A percentile compares a stretch with the other conserved stretches of the same genome.
Conservation (phyloP, 2,113 vertebrate genomes). For the Xiphophorus maculatus region DNA sequence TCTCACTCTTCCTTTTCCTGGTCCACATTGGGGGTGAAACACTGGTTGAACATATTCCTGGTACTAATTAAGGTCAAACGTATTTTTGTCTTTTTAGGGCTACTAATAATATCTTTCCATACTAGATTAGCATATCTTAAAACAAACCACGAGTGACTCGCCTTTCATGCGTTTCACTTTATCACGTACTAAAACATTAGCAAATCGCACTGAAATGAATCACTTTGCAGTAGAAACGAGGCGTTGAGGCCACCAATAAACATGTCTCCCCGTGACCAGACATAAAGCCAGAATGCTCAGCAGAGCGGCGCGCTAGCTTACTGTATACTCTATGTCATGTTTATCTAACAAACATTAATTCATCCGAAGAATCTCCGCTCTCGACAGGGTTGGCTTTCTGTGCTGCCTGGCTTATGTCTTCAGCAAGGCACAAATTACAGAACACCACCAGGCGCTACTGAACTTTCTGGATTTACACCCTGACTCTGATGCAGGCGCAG, state of each 20-base stretch:
- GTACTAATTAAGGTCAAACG: not conserved
- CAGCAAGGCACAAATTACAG: not conserved
- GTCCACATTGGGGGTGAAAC: no score
- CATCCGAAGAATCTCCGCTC: not conserved
- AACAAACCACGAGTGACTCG: not conserved
- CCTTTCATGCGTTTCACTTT: not conserved
- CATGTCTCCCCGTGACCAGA: no score
- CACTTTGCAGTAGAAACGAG: not conserved
- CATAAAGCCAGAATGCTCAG: not conserved
- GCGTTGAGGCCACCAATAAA: not conserved
- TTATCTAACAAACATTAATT: not conserved
- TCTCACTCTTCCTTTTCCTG: no score
- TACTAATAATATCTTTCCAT: no score
- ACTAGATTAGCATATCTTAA: not conserved
- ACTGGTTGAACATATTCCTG: no score
- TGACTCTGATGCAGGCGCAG: not conserved
- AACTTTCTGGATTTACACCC: conserved; percentile 4
- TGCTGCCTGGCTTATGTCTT: conserved; percentile 35
- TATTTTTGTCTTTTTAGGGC: not conserved
- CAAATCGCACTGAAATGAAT: not conserved
- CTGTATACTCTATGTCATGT: not conserved
- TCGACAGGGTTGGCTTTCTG: not conserved
- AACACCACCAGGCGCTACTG: no score
- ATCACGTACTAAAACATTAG: not conserved
- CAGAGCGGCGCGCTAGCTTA: not conserved